phyloP scores from a whole-genome alignment of 2,113 vertebrate species.

The Psephotus haematonotus region DNA sequence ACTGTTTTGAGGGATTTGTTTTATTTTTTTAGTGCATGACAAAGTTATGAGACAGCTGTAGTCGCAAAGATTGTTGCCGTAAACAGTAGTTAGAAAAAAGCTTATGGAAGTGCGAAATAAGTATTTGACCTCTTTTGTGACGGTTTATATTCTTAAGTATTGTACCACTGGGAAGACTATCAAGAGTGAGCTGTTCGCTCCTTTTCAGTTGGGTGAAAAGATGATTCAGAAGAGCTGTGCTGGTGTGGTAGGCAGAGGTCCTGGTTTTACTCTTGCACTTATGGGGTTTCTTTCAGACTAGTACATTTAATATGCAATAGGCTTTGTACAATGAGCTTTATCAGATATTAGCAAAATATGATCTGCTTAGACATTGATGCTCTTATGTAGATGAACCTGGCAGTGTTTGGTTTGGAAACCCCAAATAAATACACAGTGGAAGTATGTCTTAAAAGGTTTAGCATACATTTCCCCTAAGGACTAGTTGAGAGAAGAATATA shows the following conservation, averaged over 20 bases:
- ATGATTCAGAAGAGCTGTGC: neutral
- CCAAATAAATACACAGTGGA: neutral
- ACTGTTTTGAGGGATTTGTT: neutral
- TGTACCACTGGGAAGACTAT: neutral
- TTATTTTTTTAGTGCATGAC: neutral
- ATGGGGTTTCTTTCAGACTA: neutral
- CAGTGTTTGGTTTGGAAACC: neutral
- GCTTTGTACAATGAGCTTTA: neutral
- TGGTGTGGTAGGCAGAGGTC: neutral
- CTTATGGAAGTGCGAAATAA: neutral
- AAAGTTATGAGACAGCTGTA: neutral
- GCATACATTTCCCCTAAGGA: neutral
- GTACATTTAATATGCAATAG: neutral
- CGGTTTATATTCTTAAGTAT: neutral
- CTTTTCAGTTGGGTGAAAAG: neutral
- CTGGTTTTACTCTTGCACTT: neutral
- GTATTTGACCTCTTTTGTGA: neutral
- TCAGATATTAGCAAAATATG: neutral
- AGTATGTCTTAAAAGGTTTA: neutral
- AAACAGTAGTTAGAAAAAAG: neutral
- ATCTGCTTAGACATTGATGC: neutral
- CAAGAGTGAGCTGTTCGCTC: rapidly evolving
- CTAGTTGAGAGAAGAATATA: neutral
- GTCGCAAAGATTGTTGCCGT: neutral
- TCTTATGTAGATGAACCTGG: neutral